Conservation (phyloP, 2,888 invertebrate genomes). For the Leptinotarsa haldemani region DNA sequence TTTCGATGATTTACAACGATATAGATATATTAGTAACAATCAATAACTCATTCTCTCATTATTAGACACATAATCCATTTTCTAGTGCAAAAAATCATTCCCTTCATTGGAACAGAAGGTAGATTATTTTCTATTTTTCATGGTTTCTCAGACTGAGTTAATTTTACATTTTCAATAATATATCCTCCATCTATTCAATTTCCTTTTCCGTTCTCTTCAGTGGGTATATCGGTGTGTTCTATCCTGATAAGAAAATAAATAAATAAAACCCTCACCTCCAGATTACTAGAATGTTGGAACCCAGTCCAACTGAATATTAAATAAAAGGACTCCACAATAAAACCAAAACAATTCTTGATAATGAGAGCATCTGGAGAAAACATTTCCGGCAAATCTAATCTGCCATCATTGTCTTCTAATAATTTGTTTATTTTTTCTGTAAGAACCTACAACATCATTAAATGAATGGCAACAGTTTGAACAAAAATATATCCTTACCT, state of each 20-base stretch:
- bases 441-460: conserved; percentile 58
- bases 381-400: conserved; percentile 70
- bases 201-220: too few relatives aligned
- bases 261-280: conserved; percentile 44
- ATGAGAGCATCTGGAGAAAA: conserved; percentile 68
- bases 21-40: too few relatives aligned
- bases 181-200: too few relatives aligned
- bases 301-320: conserved; percentile 69
- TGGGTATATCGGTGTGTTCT: too few relatives aligned
- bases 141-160: too few relatives aligned
- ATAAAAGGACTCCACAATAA: conserved; percentile 63
- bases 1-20: too few relatives aligned
- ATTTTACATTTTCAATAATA: too few relatives aligned
- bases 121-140: too few relatives aligned
- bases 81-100: too few relatives aligned
- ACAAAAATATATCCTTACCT: conserved; percentile 28
- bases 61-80: too few relatives aligned
- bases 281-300: conserved; percentile 60
- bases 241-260: neutral
- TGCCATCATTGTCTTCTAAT: conserved; percentile 68
- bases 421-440: conserved; percentile 59
- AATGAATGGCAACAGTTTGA: conserved; percentile 3
- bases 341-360: conserved; percentile 65
- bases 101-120: too few relatives aligned
- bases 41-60: too few relatives aligned